Conservation (phyloP, 2,113 vertebrate genomes). For the Pterocles orientalis region DNA sequence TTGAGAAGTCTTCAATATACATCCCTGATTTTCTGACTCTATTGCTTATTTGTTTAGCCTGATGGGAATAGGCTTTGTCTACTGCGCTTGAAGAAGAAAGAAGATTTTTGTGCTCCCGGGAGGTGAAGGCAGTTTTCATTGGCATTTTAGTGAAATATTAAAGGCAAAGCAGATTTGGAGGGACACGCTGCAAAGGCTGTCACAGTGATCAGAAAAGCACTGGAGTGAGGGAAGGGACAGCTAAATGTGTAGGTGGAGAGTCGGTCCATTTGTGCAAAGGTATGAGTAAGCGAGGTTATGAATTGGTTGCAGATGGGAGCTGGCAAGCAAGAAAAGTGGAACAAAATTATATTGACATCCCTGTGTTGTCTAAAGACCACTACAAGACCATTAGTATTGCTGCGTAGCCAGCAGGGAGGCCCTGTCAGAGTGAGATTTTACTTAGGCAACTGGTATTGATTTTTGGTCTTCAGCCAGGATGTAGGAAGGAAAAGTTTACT, state of each 20-base stretch:
- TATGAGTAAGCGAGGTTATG: constrained; percentile 79
- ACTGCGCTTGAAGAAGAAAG: constrained; percentile 48
- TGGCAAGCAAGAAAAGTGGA: constrained; percentile 79
- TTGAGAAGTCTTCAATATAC: constrained; percentile 56
- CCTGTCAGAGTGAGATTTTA: constrained; percentile 74
- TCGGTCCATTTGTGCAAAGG: constrained; percentile 65
- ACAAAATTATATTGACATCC: constrained; percentile 82
- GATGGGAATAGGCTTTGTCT: constrained; percentile 71
- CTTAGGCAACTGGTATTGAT: constrained; percentile 76
- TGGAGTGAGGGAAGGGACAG: constrained; percentile 70
- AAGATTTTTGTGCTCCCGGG: constrained; percentile 65
- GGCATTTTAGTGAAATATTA: constrained; percentile 86
- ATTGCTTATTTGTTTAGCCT: constrained; percentile 71
- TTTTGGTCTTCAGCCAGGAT: constrained; percentile 53
- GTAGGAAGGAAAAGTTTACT: constrained; percentile 14
- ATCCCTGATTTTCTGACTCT: constrained; percentile 60
- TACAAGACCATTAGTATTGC: constrained; percentile 73
- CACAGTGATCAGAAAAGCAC: constrained; percentile 78
- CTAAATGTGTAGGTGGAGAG: constrained; percentile 64
- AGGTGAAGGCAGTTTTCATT: constrained; percentile 70
- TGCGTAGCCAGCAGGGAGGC: constrained; percentile 58
- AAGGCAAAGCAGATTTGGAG: constrained; percentile 80
- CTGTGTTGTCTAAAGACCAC: constrained; percentile 70
- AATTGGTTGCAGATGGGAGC: constrained; percentile 78
- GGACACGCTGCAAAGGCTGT: constrained; percentile 78